Percentiles rank a stretch among this genome's conserved stretches.
These are phyloP conservation scores for Varecia variegata DNA, from an alignment of 2,797 vertebrate species.

Conservation along the genomic window DNA sequence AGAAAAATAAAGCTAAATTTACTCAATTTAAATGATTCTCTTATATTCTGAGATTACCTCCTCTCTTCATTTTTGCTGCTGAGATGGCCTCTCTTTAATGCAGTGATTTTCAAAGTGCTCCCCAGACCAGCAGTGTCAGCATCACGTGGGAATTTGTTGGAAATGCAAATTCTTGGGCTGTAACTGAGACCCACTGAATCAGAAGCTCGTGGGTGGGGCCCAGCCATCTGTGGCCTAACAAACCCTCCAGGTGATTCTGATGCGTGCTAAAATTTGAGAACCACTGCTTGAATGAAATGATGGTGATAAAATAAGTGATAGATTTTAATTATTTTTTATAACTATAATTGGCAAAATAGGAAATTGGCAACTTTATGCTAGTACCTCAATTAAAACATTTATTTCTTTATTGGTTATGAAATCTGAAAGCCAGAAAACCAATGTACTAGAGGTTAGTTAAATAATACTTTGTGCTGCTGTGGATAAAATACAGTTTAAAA, in stretches of 20 bases:
- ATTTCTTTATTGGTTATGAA: constrained; percentile 52
- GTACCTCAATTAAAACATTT: constrained; percentile 9
- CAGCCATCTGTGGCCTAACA: neutral
- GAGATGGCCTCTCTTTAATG: constrained; percentile 5
- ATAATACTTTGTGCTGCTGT: constrained; percentile 19
- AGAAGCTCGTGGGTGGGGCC: neutral
- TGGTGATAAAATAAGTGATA: neutral
- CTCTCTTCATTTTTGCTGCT: neutral
- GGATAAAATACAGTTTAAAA: constrained; percentile 60
- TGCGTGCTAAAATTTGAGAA: neutral
- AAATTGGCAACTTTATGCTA: constrained; percentile 12
- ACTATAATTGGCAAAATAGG: constrained; percentile 22
- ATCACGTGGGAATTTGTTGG: neutral
- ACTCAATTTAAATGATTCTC: neutral
- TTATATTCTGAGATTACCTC: neutral
- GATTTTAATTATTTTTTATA: constrained; percentile 6
- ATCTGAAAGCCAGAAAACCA: constrained; percentile 35
- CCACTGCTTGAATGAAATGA: neutral
- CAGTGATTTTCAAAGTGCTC: constrained; percentile 3
- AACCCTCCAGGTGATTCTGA: neutral
- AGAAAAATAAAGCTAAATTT: neutral
- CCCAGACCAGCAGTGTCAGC: neutral
- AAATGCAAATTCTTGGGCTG: neutral
- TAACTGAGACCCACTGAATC: neutral
- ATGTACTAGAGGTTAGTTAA: constrained; percentile 46